phyloP scores from a whole-genome alignment of 2,797 vertebrate genomes.

The Enteromius fasciolatus region DNA sequence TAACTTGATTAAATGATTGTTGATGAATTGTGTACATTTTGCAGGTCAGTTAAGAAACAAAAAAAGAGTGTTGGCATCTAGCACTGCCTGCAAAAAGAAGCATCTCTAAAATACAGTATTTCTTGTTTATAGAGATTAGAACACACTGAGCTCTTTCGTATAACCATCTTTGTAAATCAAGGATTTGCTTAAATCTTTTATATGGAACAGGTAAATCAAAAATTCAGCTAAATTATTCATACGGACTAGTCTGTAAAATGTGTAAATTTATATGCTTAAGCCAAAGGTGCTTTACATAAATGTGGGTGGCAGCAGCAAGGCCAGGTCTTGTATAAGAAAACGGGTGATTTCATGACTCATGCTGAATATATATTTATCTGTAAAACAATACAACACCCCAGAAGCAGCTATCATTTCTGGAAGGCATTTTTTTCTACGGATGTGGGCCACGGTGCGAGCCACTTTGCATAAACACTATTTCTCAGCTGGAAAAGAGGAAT shows the following conservation, averaged over 20 bases:
- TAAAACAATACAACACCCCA: conserved; percentile 21
- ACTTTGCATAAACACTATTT: conserved; percentile 48
- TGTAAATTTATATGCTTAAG: conserved; percentile 34
- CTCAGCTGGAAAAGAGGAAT: conserved; percentile 20
- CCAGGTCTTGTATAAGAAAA: conserved; percentile 1
- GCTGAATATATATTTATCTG: conserved; percentile 1
- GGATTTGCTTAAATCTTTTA: conserved; percentile 36
- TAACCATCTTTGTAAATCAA: background rate
- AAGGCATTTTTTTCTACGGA: background rate
- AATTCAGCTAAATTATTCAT: conserved; percentile 42
- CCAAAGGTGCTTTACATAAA: conserved; percentile 13
- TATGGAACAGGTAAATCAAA: conserved; percentile 38
- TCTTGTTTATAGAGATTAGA: background rate
- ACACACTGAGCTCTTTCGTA: background rate
- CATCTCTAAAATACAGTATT: background rate
- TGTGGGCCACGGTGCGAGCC: background rate
- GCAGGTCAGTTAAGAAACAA: background rate
- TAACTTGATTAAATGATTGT: background rate
- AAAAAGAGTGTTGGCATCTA: background rate
- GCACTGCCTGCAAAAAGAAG: background rate
- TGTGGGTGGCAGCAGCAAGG: background rate
- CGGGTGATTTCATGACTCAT: conserved; percentile 1
- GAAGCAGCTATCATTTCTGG: background rate
- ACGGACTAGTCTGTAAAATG: conserved; percentile 12
- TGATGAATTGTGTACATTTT: background rate